Percentiles rank a stretch among this genome's conserved stretches.
Evolutionary conservation across 2,888 invertebrate genomes (phyloP).

Genomic region (Chaitophorus viminalis): DNA sequence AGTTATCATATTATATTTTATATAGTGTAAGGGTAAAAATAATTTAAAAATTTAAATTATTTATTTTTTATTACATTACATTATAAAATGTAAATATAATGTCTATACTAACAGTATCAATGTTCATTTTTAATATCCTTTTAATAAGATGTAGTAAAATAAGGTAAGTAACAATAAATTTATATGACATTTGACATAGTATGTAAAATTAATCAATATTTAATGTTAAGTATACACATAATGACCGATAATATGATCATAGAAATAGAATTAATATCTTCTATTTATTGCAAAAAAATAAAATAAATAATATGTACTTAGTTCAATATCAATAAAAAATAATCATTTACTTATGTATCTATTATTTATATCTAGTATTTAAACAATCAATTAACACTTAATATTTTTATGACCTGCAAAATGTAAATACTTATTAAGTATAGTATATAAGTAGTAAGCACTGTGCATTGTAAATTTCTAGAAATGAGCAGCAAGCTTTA

Average conservation of each 20-base stretch:
- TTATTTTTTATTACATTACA: slow-evolving; percentile 52
- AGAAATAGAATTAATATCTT: slow-evolving; percentile 46
- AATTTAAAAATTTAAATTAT: slow-evolving; percentile 43
- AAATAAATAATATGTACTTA: slow-evolving; percentile 25
- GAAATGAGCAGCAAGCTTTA: too few relatives aligned
- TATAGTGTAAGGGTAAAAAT: slow-evolving; percentile 57
- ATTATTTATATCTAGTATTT: background rate
- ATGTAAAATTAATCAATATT: background rate
- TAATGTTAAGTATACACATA: background rate
- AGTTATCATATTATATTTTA: slow-evolving; percentile 48
- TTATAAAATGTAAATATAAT: slow-evolving; percentile 56
- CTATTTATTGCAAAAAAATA: slow-evolving; percentile 11
- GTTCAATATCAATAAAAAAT: slow-evolving; percentile 36
- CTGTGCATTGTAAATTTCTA: too few relatives aligned
- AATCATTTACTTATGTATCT: background rate
- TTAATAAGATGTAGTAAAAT: slow-evolving; percentile 46
- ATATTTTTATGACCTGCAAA: too few relatives aligned
- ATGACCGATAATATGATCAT: background rate
- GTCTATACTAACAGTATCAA: slow-evolving; percentile 6
- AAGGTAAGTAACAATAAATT: background rate
- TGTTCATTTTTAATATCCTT: slow-evolving; percentile 39
- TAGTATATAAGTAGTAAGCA: too few relatives aligned
- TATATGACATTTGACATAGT: background rate
- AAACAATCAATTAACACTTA: too few relatives aligned
- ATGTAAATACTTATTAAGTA: too few relatives aligned